phyloP scores from a whole-genome alignment of 2,113 vertebrate species.

The Neodontobutis hainanensis region DNA sequence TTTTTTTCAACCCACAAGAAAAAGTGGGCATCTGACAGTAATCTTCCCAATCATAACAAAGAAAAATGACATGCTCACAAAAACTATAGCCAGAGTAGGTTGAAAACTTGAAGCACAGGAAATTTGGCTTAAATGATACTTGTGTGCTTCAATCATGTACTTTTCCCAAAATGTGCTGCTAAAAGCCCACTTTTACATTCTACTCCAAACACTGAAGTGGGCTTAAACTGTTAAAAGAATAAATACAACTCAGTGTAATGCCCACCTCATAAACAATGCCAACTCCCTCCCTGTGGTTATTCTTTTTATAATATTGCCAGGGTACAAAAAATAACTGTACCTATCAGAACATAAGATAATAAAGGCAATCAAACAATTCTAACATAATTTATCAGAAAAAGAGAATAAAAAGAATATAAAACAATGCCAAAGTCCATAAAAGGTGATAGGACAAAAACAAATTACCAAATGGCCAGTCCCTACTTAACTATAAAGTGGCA shows the following conservation, averaged over 20 bases:
- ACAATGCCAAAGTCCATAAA: slow-evolving; percentile 30
- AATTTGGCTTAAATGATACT: slow-evolving; percentile 37
- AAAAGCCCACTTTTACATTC: slow-evolving; percentile 38
- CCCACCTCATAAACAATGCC: slow-evolving; percentile 20
- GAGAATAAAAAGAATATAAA: slow-evolving; percentile 37
- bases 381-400: slow-evolving; percentile 16
- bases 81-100: slow-evolving; percentile 42
- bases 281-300: slow-evolving; percentile 8
- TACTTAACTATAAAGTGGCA: slow-evolving; percentile 45
- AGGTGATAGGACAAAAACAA: slow-evolving; percentile 50
- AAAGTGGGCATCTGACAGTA: slow-evolving; percentile 33
- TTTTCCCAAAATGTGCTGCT: slow-evolving; percentile 36
- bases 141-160: slow-evolving; percentile 46
- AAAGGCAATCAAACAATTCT: slow-evolving; percentile 9
- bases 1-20: slow-evolving; percentile 39
- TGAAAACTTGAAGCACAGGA: slow-evolving; percentile 29
- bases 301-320: slow-evolving; percentile 29
- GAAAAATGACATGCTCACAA: slow-evolving; percentile 53
- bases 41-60: slow-evolving; percentile 59
- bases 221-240: slow-evolving; percentile 15
- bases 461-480: slow-evolving; percentile 31
- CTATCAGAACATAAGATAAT: slow-evolving; percentile 33
- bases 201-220: slow-evolving; percentile 37
- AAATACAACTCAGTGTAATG: slow-evolving; percentile 41
- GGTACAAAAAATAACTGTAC: slow-evolving; percentile 33